Evolutionary conservation across 2,113 vertebrate species (phyloP), one percentile per base, ranked within the genome.

Genomic region (Pitta sordida): DNA sequence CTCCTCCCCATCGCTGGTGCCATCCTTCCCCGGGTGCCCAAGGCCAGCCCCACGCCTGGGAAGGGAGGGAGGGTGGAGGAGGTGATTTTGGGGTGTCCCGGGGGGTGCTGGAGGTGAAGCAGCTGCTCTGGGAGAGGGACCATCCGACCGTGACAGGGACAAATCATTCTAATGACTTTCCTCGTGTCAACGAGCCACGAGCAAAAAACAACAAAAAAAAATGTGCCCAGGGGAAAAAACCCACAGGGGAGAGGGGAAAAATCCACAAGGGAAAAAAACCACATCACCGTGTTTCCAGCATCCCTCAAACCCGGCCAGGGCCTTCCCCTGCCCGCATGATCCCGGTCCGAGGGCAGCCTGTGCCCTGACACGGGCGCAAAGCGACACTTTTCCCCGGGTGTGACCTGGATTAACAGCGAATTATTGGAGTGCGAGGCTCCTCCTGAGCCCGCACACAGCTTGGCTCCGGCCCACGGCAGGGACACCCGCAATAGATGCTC

Each of bases 291-390:
- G 6, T 20, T 79, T 15, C 18, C 10, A 58, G 52, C 62, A 44
- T 55, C 91, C 36, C 52, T 37, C 34, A 20, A 44, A 37, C 7
- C 32, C 0, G 19, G 8, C 8, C 21, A 1, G 41, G 44, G 19
- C 88, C 44, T 36, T 19, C 53, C 68, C 59, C 4, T 2, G 1
- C 3, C 8, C 2, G 44, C 6, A 0, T 8, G 34, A 87, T 46
- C 56, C 15, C 13, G 1, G 15, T 7, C 21, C 2, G 7, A 27
- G 76, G 62, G 56, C 83, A 7, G 27, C 7, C 34, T 12, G 58
- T 13, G 67, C 24, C 48, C 1, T n/a, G 7, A 10, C 0, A 2
- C 0, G 5, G n/a, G 34, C 2, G 19, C 44, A 1, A 41, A 68
- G 69, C 1, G 88, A 43, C 36, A 5, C 32, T 52, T 56, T 20